Evolutionary conservation across 2,797 vertebrate genomes (phyloP).

Genomic region (Clarias platycephalus): DNA sequence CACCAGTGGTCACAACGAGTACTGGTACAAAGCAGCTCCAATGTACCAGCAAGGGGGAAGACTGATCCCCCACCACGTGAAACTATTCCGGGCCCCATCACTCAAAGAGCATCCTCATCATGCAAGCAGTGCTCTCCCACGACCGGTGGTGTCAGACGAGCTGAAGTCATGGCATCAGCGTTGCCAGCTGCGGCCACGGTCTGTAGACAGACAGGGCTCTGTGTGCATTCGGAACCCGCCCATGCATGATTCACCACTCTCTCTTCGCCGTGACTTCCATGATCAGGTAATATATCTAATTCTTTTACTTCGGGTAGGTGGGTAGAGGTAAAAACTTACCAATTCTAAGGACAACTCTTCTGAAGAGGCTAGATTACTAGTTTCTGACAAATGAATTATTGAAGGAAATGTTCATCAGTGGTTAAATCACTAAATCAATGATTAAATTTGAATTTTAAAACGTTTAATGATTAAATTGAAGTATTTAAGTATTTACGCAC

Average conservation of each 20-base stretch:
- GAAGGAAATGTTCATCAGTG: neutral
- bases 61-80: slow-evolving; percentile 69
- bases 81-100: slow-evolving; percentile 74
- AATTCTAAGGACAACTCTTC: neutral
- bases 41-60: slow-evolving; percentile 62
- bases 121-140: slow-evolving; percentile 64
- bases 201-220: slow-evolving; percentile 82
- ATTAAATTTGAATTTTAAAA: neutral
- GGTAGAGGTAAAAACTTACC: neutral
- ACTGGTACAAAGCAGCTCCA: slow-evolving; percentile 67
- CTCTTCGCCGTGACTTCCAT: slow-evolving; percentile 61
- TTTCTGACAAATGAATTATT: neutral
- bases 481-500: neutral
- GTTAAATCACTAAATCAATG: neutral
- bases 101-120: slow-evolving; percentile 74
- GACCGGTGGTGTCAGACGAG: slow-evolving; percentile 80
- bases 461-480: neutral
- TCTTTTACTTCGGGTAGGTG: slow-evolving; percentile 3
- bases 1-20: slow-evolving; percentile 63
- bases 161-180: slow-evolving; percentile 86
- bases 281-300: slow-evolving; percentile 56
- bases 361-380: neutral
- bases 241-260: slow-evolving; percentile 60
- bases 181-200: slow-evolving; percentile 74
- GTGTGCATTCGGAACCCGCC: slow-evolving; percentile 70